Base-by-base conservation (phyloP, 2,113 vertebrate genomes). In the Anthoscopus minutus region DNA sequence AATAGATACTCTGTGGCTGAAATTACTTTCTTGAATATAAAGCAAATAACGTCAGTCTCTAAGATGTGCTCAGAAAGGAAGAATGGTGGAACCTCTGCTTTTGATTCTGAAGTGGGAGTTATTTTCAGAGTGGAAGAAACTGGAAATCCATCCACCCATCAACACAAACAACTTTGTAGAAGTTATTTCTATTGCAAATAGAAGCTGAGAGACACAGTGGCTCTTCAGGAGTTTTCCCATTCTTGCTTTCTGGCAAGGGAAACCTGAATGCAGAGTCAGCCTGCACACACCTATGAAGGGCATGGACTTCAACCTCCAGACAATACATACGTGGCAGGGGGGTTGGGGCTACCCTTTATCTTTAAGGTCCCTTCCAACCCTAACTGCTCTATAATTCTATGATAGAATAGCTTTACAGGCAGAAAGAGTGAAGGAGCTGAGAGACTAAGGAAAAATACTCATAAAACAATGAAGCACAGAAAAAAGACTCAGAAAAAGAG, bases 321-420 rank as follows among this genome's bases (percentile, higher is more conserved):
- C 6, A 60, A 73, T 74, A n/a, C 21, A 82, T 37, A 51, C 0
- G 0, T 2, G 4, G 13, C 24, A 25, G 9, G 5, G 4, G 13
- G 2, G 7, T 10, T 40, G 33, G 28, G 30, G n/a, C 10, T 61
- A 33, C 21, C 28, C n/a, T n/a, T 23, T 38, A 16, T 45, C 23
- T 53, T 61, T 24, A 56, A 40, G 30, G 12, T 38, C 10, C 35
- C 40, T 79, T 70, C 47, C 73, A 54, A 30, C 8, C 5, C 12
- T 45, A 70, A n/a, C 10, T 23, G n/a, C 31, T 50, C 53, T 37
- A 5, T 22, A 21, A 35, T 21, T 62, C n/a, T 35, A 20, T 7
- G 27, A 61, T 3, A 45, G 28, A 65, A 54, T 7, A 65, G 21
- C 18, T 35, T 60, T 69, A 45, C 15, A 65, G 27, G 12, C 15